These are phyloP conservation scores for Altica lythri DNA, from an alignment of 2,888 invertebrate species.

Conservation along the genomic window DNA sequence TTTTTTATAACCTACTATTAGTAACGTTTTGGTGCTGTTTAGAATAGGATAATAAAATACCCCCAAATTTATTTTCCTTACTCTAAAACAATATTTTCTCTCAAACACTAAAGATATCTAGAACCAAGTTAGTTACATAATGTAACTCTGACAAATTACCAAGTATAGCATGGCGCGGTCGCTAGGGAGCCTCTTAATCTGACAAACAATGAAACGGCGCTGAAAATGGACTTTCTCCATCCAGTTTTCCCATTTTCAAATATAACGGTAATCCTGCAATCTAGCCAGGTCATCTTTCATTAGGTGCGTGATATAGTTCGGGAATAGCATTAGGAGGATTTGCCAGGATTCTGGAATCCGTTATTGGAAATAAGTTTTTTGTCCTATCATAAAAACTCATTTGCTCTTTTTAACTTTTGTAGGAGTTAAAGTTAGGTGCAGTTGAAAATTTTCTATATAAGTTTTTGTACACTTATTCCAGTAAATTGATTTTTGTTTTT, in stretches of 20 bases:
- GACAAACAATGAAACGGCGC: conserved; percentile 52
- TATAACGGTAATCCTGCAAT: conserved; percentile 51
- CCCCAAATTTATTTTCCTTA: too few species aligned
- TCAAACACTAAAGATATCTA: too few species aligned
- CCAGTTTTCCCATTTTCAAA: conserved; percentile 51
- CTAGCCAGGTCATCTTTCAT: conserved; percentile 53
- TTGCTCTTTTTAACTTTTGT: conserved; percentile 1
- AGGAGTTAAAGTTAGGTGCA: background rate
- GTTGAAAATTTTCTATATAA: too few species aligned
- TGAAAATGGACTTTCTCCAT: conserved; percentile 51
- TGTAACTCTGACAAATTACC: conserved; percentile 34
- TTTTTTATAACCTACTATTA: too few species aligned
- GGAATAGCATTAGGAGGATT: conserved; percentile 39
- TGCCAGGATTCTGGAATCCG: conserved; percentile 30
- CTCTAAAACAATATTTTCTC: too few species aligned
- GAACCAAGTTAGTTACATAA: conserved; percentile 29
- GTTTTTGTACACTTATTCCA: too few species aligned
- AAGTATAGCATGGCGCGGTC: conserved; percentile 26
- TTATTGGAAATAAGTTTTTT: conserved; percentile 34
- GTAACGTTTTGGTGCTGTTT: too few species aligned
- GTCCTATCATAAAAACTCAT: conserved; percentile 18
- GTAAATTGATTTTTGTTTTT: too few species aligned
- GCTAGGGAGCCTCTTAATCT: conserved; percentile 49
- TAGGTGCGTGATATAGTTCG: conserved; percentile 42
- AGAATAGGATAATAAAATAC: too few species aligned